Base-by-base conservation (phyloP, 2,113 vertebrate genomes). In the Zingel zingel region DNA sequence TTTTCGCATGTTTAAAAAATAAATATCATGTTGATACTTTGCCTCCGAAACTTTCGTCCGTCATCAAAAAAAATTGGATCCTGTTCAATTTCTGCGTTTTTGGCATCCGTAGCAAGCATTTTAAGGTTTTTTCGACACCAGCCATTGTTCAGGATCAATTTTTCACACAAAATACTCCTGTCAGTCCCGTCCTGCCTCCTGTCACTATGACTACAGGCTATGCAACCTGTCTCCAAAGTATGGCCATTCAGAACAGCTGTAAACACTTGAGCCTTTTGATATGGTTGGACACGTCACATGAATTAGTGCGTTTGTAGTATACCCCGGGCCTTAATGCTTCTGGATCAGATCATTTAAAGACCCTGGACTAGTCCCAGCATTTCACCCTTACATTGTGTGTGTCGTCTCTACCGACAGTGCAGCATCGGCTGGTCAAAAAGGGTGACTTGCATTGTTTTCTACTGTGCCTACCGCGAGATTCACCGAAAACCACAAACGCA, bases 401-500 rank as follows among this genome's bases (percentile, higher is more conserved):
- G 19, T n/a, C 8, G 6, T 19, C 47, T 23, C 1, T 12, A 43
- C 8, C 4, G 13, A 13, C 23, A 16, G 19, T 0, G 2, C 9
- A 36, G 48, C 25, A 23, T 48, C 11, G 3, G 6, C 68, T 80
- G 9, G 6, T 47, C 59, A 36, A 14, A 11, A 43, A 14, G 0
- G 14, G 23, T 71, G 33, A 33, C 72, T 45, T 69, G 39, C 36
- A 70, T 74, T 4, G 9, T 47, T 51, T 63, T 64, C 9, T 25
- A 27, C 47, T 23, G 25, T 13, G 6, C 21, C 19, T 3, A 16
- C 47, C 16, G 12, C 33, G 21, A 78, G 14, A 74, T 71, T 71
- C 21, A 74, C 39, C 61, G 30, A 43, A 82, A 78, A 27, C 27
- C 77, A 66, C 10, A 47, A 62, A 64, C 25, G 7, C 75, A 51